phyloP scores from a whole-genome alignment of 2,888 invertebrate genomes.

The Agrochola macilenta region DNA sequence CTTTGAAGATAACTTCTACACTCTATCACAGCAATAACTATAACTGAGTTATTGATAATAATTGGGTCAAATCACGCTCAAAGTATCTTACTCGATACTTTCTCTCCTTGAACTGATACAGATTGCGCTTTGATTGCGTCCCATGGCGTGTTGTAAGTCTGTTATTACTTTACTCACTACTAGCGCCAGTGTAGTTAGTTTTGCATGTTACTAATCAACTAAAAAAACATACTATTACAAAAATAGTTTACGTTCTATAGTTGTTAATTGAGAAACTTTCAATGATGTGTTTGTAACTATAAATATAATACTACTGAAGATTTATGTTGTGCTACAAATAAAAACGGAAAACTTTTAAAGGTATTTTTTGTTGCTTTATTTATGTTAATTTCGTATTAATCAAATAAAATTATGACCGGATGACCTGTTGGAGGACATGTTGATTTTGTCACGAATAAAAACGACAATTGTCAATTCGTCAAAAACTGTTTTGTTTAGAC shows the following conservation, averaged over 20 bases:
- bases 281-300: slow-evolving; percentile 26
- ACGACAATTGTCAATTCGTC: slow-evolving; percentile 88
- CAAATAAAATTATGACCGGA: slow-evolving; percentile 79
- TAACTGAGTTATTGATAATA: background rate
- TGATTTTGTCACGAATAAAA: slow-evolving; percentile 87
- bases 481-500: slow-evolving; percentile 87
- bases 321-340: slow-evolving; percentile 32
- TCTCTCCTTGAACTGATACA: too few species aligned
- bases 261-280: slow-evolving; percentile 57
- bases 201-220: background rate
- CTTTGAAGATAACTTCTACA: too few species aligned
- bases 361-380: slow-evolving; percentile 31
- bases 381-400: slow-evolving; percentile 15
- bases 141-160: slow-evolving; percentile 4
- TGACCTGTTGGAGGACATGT: slow-evolving; percentile 87
- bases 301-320: slow-evolving; percentile 1
- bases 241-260: slow-evolving; percentile 46
- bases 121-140: too few species aligned
- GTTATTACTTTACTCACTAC: background rate
- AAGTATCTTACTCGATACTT: too few species aligned
- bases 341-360: slow-evolving; percentile 41
- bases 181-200: slow-evolving; percentile 14
- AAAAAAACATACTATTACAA: slow-evolving; percentile 5
- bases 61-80: too few species aligned
- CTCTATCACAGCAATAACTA: background rate